Base-by-base conservation (phyloP, 2,797 vertebrate genomes). In the Oreochromis mossambicus region DNA sequence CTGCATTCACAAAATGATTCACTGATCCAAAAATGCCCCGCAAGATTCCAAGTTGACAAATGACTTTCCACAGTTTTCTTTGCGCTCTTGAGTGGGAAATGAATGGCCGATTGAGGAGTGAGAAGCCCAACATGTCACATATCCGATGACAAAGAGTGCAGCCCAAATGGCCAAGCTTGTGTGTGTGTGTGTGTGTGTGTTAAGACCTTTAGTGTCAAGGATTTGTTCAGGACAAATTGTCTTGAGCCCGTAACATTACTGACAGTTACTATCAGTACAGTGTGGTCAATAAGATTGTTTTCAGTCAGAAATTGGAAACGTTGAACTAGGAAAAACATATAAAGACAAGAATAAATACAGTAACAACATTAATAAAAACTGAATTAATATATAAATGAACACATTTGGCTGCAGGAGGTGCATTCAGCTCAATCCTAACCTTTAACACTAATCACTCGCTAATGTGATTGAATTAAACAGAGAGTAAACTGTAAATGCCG, bases 41-140 rank as follows among this genome's bases (percentile, higher is more conserved):
- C 73, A 32, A 87, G 76, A 95, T 93, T 93, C 90, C 91, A 83
- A 26, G 81, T 51, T 84, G 90, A 92, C 93, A 91, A 90, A 94
- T 87, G 82, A 84, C 87, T 92, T 89, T 90, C 84, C 87, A 83
- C 48, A 61, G 86, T 41, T 86, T 86, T 78, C 80, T 75, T 79
- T 79, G 17, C 77, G 24, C 68, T 85, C 80, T 83, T 82, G 54
- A 68, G 86, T 89, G 61, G 41, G 75, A 90, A 63, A 79, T 87
- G 82, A 80, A 78, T 78, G 78, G 75, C 84, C 70, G 80, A 79
- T 70, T 56, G 82, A 78, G 36, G 76, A 86, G 73, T 55, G 80
- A 91, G 83, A 88, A 86, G 83, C 78, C 86, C 66, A 7, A 77
- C 81, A 58, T 73, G 77, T 93, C 88, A 81, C 13, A 77, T 88